Evolutionary conservation across 2,888 invertebrate species (phyloP).

Genomic region (Archips crataeganus): DNA sequence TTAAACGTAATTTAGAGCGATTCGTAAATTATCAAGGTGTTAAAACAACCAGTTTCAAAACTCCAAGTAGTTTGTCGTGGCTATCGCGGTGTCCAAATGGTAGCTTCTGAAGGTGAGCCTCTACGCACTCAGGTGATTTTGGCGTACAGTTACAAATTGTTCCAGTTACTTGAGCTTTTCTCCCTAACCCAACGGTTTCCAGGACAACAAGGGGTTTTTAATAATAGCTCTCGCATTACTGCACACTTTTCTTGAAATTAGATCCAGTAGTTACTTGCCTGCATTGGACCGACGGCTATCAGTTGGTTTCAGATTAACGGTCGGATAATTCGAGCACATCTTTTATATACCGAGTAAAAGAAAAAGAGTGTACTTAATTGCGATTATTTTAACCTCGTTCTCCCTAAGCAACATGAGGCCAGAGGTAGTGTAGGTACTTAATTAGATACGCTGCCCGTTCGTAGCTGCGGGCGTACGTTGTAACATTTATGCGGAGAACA

Average conservation of each 20-base stretch:
- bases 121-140: conserved; percentile 4
- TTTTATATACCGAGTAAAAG: neutral
- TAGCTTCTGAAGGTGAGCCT: neutral
- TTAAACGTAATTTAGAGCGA: too few relatives aligned
- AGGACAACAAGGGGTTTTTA: conserved; percentile 18
- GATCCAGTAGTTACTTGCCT: neutral
- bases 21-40: neutral
- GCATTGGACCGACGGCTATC: neutral
- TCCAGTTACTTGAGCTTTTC: conserved; percentile 32
- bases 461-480: neutral
- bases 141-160: conserved; percentile 29
- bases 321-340: neutral
- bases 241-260: conserved; percentile 6
- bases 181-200: conserved; percentile 14
- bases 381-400: conserved; percentile 13
- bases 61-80: neutral
- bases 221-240: conserved; percentile 25
- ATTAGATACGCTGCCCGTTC: conserved; percentile 2
- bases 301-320: neutral
- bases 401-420: neutral
- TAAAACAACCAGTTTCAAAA: neutral
- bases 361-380: conserved; percentile 1
- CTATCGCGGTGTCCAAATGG: neutral
- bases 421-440: conserved; percentile 2
- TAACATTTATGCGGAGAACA: conserved; percentile 9